phyloP scores from a whole-genome alignment of 2,888 invertebrate genomes.

The Phyto melanocephala region DNA sequence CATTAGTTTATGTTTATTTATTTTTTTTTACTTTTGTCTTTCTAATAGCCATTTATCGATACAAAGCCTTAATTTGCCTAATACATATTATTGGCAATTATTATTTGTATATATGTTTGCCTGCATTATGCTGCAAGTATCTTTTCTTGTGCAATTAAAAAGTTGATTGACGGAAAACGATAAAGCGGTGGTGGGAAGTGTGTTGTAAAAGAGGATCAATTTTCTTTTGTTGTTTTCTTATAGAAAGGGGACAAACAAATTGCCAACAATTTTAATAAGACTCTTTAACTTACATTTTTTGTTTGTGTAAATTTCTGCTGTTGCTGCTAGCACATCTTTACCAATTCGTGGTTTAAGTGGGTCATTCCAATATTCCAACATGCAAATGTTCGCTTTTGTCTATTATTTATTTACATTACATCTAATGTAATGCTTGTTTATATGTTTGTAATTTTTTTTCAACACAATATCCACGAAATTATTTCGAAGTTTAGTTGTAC shows the following conservation, averaged over 20 bases:
- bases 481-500: conserved; percentile 41
- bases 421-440: conserved; percentile 31
- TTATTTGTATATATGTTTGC: conserved; percentile 29
- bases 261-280: conserved; percentile 50
- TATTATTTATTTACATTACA: not conserved
- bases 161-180: conserved; percentile 69
- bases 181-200: conserved; percentile 59
- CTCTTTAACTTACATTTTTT: conserved; percentile 23
- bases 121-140: not conserved
- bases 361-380: conserved; percentile 57
- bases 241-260: conserved; percentile 33
- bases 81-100: conserved; percentile 52
- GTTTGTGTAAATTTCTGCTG: conserved; percentile 1
- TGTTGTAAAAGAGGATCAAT: conserved; percentile 57
- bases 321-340: conserved; percentile 17
- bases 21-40: not conserved
- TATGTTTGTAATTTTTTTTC: conserved; percentile 44
- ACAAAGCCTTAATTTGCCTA: conserved; percentile 26
- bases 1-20: not conserved
- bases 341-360: conserved; percentile 62
- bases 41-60: not conserved
- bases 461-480: conserved; percentile 20
- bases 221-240: no score
- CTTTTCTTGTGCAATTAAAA: conserved; percentile 72
- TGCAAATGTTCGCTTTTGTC: conserved; percentile 46